Conservation (phyloP, 2,888 invertebrate species). For the Drosophila emarginata region DNA sequence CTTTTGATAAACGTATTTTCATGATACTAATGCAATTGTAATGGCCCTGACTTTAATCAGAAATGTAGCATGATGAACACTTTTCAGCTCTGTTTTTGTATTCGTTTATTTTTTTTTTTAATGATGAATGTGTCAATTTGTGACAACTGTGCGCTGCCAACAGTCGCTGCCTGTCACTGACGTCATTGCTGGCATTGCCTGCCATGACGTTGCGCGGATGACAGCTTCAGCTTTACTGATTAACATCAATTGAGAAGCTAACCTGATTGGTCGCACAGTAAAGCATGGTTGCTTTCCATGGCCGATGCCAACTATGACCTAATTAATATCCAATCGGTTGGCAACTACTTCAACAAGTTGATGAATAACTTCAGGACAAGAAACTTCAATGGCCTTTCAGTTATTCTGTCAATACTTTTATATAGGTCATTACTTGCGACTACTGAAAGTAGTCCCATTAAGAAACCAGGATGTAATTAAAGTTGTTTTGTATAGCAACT, state of each 20-base stretch:
- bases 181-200: conserved; percentile 11
- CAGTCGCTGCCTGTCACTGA: neutral
- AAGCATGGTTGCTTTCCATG: neutral
- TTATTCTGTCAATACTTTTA: neutral
- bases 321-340: conserved; percentile 1
- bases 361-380: conserved; percentile 5
- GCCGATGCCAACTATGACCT: conserved; percentile 2
- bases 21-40: neutral
- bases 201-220: conserved; percentile 8
- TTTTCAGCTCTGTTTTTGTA: neutral
- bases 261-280: conserved; percentile 3
- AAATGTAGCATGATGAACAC: neutral
- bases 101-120: neutral
- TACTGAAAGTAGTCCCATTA: neutral
- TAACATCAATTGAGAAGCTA: conserved; percentile 11
- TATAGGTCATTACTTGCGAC: neutral
- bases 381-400: neutral
- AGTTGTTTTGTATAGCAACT: too few relatives aligned
- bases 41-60: neutral
- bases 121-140: neutral
- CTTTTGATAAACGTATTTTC: neutral
- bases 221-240: conserved; percentile 13
- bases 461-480: too few relatives aligned
- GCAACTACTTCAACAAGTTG: conserved; percentile 12
- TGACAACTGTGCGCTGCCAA: conserved; percentile 6